These are phyloP conservation scores for Vulpes lagopus DNA, from an alignment of 2,113 vertebrate species.

Conservation along the genomic window DNA sequence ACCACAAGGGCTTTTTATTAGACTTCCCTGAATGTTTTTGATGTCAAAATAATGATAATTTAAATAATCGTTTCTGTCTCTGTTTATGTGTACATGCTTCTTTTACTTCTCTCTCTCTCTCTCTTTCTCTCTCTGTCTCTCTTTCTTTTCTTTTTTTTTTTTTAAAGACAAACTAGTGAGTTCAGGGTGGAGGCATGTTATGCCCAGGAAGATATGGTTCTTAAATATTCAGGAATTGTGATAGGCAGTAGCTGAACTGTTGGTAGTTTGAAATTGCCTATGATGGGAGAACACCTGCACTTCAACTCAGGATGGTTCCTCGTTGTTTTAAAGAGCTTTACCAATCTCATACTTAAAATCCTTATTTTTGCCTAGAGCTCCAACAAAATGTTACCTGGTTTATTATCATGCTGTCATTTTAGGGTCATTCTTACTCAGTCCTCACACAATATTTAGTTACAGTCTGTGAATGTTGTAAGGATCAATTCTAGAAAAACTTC, in stretches of 20 bases:
- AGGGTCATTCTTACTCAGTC: not conserved
- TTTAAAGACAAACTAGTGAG: not conserved
- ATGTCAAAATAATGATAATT: not conserved
- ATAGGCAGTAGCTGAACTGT: not conserved
- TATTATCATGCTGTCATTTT: not conserved
- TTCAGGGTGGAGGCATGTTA: not conserved
- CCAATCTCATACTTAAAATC: not conserved
- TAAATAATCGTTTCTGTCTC: not conserved
- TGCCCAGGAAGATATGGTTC: not conserved
- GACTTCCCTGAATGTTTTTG: not conserved
- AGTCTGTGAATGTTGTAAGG: not conserved
- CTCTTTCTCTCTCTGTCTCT: too few relatives aligned
- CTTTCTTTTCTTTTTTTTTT: not conserved
- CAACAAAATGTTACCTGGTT: not conserved
- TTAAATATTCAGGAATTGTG: not conserved
- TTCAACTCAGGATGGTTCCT: not conserved
- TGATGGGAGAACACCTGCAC: not conserved
- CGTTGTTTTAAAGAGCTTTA: slow-evolving; percentile 6
- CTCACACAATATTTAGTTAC: not conserved
- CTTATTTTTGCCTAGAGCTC: not conserved
- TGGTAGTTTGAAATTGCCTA: not conserved
- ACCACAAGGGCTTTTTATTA: not conserved
- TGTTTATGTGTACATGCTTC: not conserved
- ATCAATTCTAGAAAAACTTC: not conserved
- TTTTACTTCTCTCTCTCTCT: not conserved